Evolutionary conservation across 1,140 invertebrate species (phyloP).

Genomic region (Paralvinella palmiformis): DNA sequence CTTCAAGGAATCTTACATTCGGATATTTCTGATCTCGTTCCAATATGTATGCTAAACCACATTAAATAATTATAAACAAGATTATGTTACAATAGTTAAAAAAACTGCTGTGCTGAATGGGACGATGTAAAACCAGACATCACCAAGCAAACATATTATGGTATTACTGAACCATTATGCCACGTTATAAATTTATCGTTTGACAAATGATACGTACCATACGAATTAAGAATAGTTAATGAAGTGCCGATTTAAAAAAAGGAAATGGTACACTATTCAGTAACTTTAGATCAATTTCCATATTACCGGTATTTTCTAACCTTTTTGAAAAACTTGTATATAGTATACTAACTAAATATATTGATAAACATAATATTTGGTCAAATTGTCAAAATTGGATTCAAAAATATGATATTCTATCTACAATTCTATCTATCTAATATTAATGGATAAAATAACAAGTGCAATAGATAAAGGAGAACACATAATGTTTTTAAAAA

Average conservation of each 20-base stretch:
- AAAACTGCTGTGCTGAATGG: background rate
- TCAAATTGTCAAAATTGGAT: background rate
- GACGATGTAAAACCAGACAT: background rate
- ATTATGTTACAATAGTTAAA: background rate
- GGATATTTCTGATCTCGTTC: too few relatives aligned
- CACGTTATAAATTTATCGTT: conserved; percentile 1
- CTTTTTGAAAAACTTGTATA: too few relatives aligned
- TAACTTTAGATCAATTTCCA: background rate
- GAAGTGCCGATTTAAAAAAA: conserved; percentile 5
- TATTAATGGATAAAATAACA: conserved; percentile 4
- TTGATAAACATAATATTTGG: background rate
- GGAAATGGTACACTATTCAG: too few relatives aligned
- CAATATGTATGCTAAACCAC: too few relatives aligned
- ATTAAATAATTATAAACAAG: too few relatives aligned
- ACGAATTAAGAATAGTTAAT: background rate
- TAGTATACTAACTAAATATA: too few relatives aligned
- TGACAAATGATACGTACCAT: background rate
- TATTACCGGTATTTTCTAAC: background rate
- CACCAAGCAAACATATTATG: background rate
- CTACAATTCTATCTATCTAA: background rate
- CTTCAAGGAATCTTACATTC: too few relatives aligned
- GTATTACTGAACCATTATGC: background rate
- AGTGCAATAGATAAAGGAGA: background rate
- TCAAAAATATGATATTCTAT: background rate
- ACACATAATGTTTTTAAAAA: background rate